A percentile compares a stretch with the other conserved stretches of the same genome.
phyloP scores from a whole-genome alignment of 2,113 vertebrate genomes.

The Hemichromis elongatus region DNA sequence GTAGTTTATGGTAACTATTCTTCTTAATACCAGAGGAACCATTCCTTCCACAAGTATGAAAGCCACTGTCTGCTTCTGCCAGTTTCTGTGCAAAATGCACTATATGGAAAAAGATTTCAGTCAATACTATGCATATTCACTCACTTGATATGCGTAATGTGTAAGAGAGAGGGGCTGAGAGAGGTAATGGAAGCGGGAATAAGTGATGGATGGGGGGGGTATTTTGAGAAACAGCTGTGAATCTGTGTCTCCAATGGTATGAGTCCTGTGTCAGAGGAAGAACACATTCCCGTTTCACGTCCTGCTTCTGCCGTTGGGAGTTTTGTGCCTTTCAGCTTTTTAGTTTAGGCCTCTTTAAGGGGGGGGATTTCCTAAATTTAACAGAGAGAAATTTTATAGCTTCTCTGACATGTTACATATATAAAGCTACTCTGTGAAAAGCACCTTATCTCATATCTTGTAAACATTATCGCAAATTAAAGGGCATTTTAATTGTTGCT shows the following conservation, averaged over 20 bases:
- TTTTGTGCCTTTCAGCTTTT: not conserved
- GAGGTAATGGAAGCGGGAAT: not conserved
- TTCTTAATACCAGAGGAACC: not conserved
- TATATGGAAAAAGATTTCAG: not conserved
- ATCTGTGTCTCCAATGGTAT: constrained; percentile 48
- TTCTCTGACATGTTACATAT: not conserved
- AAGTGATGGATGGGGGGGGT: constrained; percentile 28
- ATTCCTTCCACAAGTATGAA: constrained; percentile 17
- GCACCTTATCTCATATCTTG: not conserved
- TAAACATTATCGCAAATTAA: not conserved
- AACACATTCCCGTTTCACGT: constrained; percentile 22
- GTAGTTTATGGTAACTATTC: not conserved
- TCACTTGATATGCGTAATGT: not conserved
- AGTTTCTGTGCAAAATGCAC: constrained; percentile 23
- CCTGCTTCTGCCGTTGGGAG: not conserved
- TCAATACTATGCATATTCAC: constrained; percentile 4
- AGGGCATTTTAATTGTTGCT: not conserved
- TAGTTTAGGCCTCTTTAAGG: not conserved
- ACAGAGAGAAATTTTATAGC: not conserved
- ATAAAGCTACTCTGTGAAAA: not conserved
- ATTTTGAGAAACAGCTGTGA: constrained; percentile 73
- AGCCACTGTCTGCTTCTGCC: not conserved
- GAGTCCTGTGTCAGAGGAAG: constrained; percentile 37
- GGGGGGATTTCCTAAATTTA: not conserved
- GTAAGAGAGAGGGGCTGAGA: not conserved